These are phyloP conservation scores for Glaucopsyche alexis DNA, from an alignment of 2,888 invertebrate species.

Conservation along the genomic window DNA sequence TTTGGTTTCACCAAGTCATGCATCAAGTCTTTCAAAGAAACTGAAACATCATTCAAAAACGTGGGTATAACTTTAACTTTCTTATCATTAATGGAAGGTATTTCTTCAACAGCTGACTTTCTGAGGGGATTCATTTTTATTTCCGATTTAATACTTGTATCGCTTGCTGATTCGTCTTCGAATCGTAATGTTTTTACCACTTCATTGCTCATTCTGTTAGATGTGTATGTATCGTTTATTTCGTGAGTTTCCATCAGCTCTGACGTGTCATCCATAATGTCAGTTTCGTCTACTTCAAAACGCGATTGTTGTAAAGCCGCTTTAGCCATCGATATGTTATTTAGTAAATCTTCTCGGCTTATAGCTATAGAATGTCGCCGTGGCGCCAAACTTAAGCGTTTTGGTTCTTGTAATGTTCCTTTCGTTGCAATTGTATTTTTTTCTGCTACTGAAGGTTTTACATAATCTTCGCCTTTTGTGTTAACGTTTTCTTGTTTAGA, in stretches of 20 bases:
- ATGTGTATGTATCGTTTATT: constrained; percentile 38
- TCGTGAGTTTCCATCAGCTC: constrained; percentile 39
- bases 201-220: constrained; percentile 51
- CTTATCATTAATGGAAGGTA: constrained; percentile 49
- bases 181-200: constrained; percentile 66
- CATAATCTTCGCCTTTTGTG: constrained; percentile 5
- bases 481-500: background rate
- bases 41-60: constrained; percentile 56
- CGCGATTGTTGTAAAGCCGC: constrained; percentile 53
- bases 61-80: constrained; percentile 62
- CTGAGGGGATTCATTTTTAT: constrained; percentile 50
- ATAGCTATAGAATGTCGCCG: constrained; percentile 52
- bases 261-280: constrained; percentile 44
- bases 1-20: constrained; percentile 64
- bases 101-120: constrained; percentile 58
- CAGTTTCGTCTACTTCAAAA: constrained; percentile 50
- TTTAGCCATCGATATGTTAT: constrained; percentile 61
- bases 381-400: constrained; percentile 47
- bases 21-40: constrained; percentile 64
- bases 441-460: constrained; percentile 30
- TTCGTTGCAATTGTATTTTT: constrained; percentile 30
- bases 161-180: constrained; percentile 56
- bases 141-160: constrained; percentile 42
- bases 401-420: constrained; percentile 37
- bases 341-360: constrained; percentile 57